Conservation (phyloP, 2,797 vertebrate species). For the Myotis pilosus region DNA sequence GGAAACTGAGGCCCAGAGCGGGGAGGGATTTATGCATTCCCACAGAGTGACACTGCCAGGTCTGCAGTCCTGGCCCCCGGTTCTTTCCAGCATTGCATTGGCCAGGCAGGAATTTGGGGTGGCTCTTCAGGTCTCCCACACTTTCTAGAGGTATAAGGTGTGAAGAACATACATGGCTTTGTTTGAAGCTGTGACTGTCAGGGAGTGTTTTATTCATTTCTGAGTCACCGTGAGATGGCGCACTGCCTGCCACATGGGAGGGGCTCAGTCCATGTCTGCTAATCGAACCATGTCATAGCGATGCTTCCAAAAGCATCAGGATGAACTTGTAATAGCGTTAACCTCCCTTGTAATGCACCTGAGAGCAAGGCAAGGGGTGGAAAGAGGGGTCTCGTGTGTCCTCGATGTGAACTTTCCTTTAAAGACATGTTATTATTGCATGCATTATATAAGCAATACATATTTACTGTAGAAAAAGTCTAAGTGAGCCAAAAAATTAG, state of each 20-base stretch:
- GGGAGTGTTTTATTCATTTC: neutral
- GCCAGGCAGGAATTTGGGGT: neutral
- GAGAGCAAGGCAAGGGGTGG: neutral
- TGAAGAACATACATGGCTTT: rapidly evolving
- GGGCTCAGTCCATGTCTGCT: neutral
- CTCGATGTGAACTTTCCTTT: neutral
- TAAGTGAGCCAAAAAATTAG: neutral
- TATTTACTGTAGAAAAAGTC: neutral
- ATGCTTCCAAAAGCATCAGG: neutral
- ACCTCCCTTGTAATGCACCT: neutral
- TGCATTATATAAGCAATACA: neutral
- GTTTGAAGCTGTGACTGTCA: neutral
- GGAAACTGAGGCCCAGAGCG: neutral
- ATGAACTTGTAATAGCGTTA: neutral
- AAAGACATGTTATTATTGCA: slow-evolving; percentile 2
- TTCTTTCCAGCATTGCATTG: neutral
- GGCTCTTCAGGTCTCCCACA: neutral
- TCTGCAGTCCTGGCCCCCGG: rapidly evolving
- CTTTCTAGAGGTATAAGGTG: neutral
- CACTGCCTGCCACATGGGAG: rapidly evolving
- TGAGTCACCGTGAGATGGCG: neutral
- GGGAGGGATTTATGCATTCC: neutral
- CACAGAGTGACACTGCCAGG: neutral
- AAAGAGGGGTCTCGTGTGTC: neutral
- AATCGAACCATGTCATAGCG: neutral